These are phyloP conservation scores for Paguma larvata DNA, from an alignment of 2,797 vertebrate species.

Conservation along the genomic window DNA sequence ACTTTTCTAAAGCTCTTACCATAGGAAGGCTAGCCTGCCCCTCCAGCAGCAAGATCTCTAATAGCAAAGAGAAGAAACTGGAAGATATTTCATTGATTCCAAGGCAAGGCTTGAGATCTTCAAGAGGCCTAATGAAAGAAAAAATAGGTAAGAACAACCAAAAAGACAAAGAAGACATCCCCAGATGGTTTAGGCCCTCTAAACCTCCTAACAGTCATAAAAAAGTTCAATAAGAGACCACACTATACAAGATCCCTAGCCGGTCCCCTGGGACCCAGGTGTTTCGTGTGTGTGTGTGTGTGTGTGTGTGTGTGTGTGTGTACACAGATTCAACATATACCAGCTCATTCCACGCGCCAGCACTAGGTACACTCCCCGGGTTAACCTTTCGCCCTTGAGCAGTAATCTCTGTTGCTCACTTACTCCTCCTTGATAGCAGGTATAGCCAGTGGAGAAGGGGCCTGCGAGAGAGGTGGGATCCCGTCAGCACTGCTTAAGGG, in stretches of 20 bases:
- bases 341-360: background rate
- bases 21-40: slow-evolving; percentile 91
- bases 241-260: background rate
- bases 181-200: background rate
- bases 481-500: slow-evolving; percentile 89
- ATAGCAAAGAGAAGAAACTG: slow-evolving; percentile 96
- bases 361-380: rapidly evolving
- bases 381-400: background rate
- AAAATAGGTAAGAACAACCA: slow-evolving; percentile 31
- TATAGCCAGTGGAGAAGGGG: slow-evolving; percentile 90
- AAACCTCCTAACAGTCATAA: background rate
- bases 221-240: background rate
- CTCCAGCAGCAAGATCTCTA: slow-evolving; percentile 94
- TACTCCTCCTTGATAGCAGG: slow-evolving; percentile 97
- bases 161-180: background rate
- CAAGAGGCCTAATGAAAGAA: slow-evolving; percentile 91
- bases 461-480: slow-evolving; percentile 88
- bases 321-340: background rate
- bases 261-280: background rate
- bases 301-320: no score
- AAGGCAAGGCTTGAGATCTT: slow-evolving; percentile 94
- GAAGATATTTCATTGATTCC: slow-evolving; percentile 95
- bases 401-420: slow-evolving; percentile 81
- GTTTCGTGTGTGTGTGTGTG: no score
- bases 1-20: slow-evolving; percentile 88